Conservation (phyloP, 2,113 vertebrate genomes). For the Otocyon megalotis region DNA sequence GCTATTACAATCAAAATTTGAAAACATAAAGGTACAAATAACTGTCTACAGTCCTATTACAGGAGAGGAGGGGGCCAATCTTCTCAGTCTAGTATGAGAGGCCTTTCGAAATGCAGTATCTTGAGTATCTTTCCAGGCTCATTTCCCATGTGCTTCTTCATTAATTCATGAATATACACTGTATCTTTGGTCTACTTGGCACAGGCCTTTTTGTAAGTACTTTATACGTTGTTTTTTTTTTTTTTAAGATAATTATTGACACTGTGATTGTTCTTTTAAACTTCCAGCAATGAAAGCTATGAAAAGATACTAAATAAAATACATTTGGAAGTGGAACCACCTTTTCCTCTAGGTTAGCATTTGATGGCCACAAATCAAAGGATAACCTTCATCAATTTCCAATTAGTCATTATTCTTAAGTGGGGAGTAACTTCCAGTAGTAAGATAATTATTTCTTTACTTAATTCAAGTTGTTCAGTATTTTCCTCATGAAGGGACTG, state of each 20-base stretch:
- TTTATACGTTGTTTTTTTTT: not conserved
- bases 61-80: not conserved
- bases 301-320: not conserved
- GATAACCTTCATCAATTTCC: not conserved
- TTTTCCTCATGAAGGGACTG: not conserved
- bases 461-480: not conserved
- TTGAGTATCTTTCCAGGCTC: not conserved
- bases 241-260: not conserved
- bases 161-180: not conserved
- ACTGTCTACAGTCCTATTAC: not conserved
- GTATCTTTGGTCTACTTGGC: not conserved
- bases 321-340: not conserved
- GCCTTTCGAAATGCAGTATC: not conserved
- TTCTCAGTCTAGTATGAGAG: not conserved
- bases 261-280: not conserved
- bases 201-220: not conserved
- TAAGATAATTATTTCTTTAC: not conserved
- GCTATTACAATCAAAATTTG: not conserved
- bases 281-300: not conserved
- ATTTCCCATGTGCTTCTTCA: not conserved
- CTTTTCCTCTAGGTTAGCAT: not conserved
- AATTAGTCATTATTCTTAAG: not conserved
- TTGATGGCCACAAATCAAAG: not conserved
- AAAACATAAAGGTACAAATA: not conserved
- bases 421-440: conserved; percentile 9